A percentile compares a stretch with the other conserved stretches of the same genome.
These are phyloP conservation scores for Polypedilum pembai DNA, from an alignment of 1,140 invertebrate genomes.

Conservation along the genomic window DNA sequence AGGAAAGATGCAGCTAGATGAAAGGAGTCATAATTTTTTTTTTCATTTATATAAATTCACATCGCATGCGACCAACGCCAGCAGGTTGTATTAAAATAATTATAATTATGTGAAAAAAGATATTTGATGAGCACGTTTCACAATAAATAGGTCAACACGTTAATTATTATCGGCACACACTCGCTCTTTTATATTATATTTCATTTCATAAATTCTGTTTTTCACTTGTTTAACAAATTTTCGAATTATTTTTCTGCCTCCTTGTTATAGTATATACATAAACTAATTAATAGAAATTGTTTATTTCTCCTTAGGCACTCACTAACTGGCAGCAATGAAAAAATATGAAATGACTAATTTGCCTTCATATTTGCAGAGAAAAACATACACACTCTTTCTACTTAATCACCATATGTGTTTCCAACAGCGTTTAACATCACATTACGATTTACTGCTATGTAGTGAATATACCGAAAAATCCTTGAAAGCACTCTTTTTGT, in stretches of 20 bases:
- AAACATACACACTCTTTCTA: neutral
- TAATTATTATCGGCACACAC: neutral
- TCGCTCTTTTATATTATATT: neutral
- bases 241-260: too few species aligned
- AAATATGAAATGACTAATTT: too few species aligned
- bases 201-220: slow-evolving; percentile 3
- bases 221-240: neutral
- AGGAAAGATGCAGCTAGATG: neutral
- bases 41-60: too few species aligned
- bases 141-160: slow-evolving; percentile 5
- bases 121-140: neutral
- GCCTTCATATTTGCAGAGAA: too few species aligned
- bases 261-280: too few species aligned
- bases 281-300: too few species aligned
- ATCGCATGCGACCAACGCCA: too few species aligned
- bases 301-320: too few species aligned
- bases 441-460: neutral
- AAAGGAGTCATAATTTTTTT: neutral
- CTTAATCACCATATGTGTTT: neutral
- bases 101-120: neutral
- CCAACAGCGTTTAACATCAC: neutral
- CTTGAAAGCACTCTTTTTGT: slow-evolving; percentile 11
- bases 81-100: too few species aligned
- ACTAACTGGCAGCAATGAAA: too few species aligned
- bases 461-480: neutral